Evolutionary conservation across 2,797 vertebrate genomes (phyloP), one percentile per base, ranked within the genome.

Genomic region (Triplophysa bombifrons): DNA sequence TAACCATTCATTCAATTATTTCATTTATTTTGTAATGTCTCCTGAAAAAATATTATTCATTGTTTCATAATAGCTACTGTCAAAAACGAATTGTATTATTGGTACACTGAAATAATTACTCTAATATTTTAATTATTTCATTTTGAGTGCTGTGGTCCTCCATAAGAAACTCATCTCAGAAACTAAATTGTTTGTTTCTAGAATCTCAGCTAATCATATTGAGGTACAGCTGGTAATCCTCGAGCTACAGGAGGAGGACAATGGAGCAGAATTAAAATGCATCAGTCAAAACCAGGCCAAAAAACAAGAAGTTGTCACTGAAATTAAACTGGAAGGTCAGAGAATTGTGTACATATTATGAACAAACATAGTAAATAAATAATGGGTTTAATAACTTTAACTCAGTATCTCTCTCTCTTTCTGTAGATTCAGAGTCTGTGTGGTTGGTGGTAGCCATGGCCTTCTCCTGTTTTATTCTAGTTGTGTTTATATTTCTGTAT

Each of bases 301-400:
- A 76, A 85, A 70, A 74, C 90, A 86, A 73, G 91, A 94, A 82
- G 89, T 89, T 7, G 51, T 88, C 1, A 8, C 56, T 38, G 91
- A 86, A 16, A 92, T 98, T 75, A 94, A 87, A 66, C 79, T 93
- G 38, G 92, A 94, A 91, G 96, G 96, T 98, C 89, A 78, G 90
- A 71, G 13, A 14, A 51, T 20, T 3, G 9, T 53, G 17, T 58
- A 1, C 22, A 25, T 4, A 30, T 30, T 30, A 30, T 30, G 27
- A 30, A 30, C 27, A 30, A 30, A 30, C 27, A 30, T 30, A 30
- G 2, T 3, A 19, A 68, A 51, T 16, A 58, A 19, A 25, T 34
- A 50, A 14, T 17, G n/a, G 63, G 27, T 67, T 51, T 16, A 17
- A 51, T 17, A 16, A 51, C 4, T 3, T 30, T 14, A 44, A 13